Evolutionary conservation across 2,797 vertebrate species (phyloP).

Genomic region (Catamblyrhynchus diadema): DNA sequence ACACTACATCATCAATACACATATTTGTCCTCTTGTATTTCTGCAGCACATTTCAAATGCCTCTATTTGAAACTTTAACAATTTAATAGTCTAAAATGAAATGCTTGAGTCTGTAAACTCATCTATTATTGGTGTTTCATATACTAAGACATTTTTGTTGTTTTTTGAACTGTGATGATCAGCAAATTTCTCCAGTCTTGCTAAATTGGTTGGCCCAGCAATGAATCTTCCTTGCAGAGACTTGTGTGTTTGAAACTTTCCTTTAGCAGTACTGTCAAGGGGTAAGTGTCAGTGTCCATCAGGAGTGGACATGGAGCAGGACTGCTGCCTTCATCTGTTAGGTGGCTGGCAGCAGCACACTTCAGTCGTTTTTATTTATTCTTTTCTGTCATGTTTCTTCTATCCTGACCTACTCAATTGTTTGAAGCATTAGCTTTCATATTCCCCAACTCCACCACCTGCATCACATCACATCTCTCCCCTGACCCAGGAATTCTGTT

Average conservation of each 20-base stretch:
- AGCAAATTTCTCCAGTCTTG: neutral
- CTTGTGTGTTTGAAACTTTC: neutral
- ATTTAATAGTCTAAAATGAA: neutral
- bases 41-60: neutral
- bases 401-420: neutral
- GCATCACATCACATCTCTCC: neutral
- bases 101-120: neutral
- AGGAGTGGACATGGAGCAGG: neutral
- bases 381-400: neutral
- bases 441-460: neutral
- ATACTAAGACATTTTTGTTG: neutral
- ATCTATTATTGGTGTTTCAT: neutral
- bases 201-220: neutral
- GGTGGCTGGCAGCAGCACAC: neutral
- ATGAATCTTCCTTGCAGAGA: neutral
- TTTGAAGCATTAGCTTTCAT: neutral
- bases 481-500: neutral
- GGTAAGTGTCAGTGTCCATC: neutral
- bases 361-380: neutral
- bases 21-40: neutral
- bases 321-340: neutral
- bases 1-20: neutral
- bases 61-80: neutral
- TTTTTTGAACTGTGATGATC: neutral
- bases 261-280: neutral